A percentile compares a stretch with the other conserved stretches of the same genome.
phyloP scores from a whole-genome alignment of 2,113 vertebrate species.

The Erinaceus europaeus region DNA sequence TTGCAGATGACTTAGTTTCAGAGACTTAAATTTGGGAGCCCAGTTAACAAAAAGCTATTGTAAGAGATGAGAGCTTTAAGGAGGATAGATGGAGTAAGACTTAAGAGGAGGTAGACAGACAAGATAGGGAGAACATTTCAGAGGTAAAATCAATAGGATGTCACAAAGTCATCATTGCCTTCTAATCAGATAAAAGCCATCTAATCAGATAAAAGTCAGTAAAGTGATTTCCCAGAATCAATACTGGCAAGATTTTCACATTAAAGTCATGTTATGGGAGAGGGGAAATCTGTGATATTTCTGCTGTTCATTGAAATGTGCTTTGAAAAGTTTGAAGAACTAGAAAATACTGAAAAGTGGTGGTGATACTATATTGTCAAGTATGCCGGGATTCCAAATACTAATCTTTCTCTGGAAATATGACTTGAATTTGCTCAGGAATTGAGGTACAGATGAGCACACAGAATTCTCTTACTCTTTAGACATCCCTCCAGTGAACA shows the following conservation, averaged over 20 bases:
- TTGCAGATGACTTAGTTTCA: constrained; percentile 30
- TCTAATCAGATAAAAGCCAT: constrained; percentile 4
- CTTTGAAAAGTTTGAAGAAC: not conserved
- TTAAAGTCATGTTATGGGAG: constrained; percentile 10
- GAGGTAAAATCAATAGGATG: constrained; percentile 39
- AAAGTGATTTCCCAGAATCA: constrained; percentile 52
- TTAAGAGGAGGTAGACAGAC: constrained; percentile 3
- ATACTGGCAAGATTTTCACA: constrained; percentile 25
- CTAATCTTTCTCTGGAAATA: not conserved
- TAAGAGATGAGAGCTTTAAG: not conserved
- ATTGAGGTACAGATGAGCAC: not conserved
- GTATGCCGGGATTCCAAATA: not conserved
- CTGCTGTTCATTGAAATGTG: constrained; percentile 26
- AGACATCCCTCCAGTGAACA: not conserved
- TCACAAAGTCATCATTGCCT: constrained; percentile 49
- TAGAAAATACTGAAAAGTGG: not conserved
- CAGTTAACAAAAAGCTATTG: not conserved
- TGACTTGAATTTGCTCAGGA: not conserved
- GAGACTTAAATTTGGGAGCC: not conserved
- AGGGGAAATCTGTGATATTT: not conserved
- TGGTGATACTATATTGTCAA: not conserved
- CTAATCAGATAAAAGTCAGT: constrained; percentile 54
- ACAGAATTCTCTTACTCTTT: not conserved
- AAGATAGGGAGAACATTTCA: constrained; percentile 18
- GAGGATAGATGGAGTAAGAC: not conserved